Evolutionary conservation across 2,113 vertebrate genomes (phyloP).

Genomic region (Ciconia maguari): DNA sequence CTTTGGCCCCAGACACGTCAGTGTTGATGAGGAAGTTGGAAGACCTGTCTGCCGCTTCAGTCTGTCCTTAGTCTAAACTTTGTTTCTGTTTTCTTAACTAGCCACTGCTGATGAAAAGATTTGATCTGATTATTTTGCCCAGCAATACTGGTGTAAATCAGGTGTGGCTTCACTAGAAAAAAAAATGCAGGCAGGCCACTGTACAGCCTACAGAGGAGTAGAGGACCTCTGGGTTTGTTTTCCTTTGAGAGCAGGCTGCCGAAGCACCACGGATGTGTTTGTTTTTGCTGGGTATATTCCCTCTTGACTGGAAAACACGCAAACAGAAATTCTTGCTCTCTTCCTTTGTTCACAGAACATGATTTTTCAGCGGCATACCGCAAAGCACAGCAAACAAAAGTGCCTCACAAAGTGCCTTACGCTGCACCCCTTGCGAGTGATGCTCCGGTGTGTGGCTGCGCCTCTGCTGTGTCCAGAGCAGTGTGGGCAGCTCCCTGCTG

Average conservation of each 20-base stretch:
- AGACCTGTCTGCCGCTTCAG: background rate
- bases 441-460: accelerated
- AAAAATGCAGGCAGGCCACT: background rate
- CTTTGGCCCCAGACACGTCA: background rate
- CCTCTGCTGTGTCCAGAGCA: background rate
- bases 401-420: background rate
- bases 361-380: background rate
- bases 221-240: background rate
- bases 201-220: background rate
- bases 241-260: background rate
- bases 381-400: background rate
- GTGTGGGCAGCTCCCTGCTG: background rate
- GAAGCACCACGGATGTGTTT: background rate
- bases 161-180: background rate
- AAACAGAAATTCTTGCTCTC: background rate
- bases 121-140: background rate
- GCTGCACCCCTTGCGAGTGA: accelerated
- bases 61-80: background rate
- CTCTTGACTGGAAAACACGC: background rate
- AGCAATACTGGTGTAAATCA: background rate
- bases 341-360: background rate
- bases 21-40: background rate
- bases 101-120: background rate
- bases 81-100: background rate
- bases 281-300: background rate